phyloP scores from a whole-genome alignment of 2,113 vertebrate genomes.

The Bostrychus sinensis region DNA sequence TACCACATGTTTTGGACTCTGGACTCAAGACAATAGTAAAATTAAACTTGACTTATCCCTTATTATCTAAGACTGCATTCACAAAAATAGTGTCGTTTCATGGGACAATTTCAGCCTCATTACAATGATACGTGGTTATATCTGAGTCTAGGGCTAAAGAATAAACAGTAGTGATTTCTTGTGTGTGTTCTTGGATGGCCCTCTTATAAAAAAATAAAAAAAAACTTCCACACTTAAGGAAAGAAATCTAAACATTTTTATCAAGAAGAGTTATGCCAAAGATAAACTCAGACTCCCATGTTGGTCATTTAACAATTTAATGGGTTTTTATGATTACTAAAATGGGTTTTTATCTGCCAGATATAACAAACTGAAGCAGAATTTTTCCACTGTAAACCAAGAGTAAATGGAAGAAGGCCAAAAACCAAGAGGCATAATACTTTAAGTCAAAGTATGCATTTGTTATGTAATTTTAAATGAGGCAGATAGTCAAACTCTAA shows the following conservation, averaged over 20 bases:
- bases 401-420: no score
- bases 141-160: no score
- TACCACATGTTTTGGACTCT: not conserved
- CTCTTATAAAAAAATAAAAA: slow-evolving; percentile 29
- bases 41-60: slow-evolving; percentile 10
- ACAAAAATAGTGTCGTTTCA: slow-evolving; percentile 11
- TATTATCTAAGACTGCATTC: slow-evolving; percentile 7
- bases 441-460: no score
- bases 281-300: slow-evolving; percentile 31
- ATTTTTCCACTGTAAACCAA: not conserved
- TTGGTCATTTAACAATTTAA: slow-evolving; percentile 61
- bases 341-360: slow-evolving; percentile 35
- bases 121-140: slow-evolving; percentile 11
- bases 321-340: slow-evolving; percentile 55
- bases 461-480: no score
- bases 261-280: slow-evolving; percentile 29
- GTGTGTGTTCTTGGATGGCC: slow-evolving; percentile 15
- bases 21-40: not conserved
- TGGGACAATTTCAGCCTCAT: slow-evolving; percentile 24
- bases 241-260: slow-evolving; percentile 42
- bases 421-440: no score
- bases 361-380: slow-evolving; percentile 10
- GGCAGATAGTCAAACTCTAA: no score
- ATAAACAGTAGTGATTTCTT: slow-evolving; percentile 2
- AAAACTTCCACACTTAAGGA: slow-evolving; percentile 31